Base-by-base conservation (phyloP, 2,797 vertebrate genomes). In the Florisuga fusca region DNA sequence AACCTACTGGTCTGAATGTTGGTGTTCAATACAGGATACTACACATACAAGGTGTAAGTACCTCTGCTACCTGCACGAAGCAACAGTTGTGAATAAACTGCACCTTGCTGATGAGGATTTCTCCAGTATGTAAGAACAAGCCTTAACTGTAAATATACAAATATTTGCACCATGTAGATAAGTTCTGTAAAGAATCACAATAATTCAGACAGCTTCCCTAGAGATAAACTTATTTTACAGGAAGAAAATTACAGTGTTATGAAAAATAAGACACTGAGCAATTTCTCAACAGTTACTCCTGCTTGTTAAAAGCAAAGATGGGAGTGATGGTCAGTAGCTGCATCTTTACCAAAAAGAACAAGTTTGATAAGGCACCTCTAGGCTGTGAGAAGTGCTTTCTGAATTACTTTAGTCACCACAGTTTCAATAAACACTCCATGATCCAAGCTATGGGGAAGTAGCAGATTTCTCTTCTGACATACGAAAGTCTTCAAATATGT, bases 221-320 rank as follows among this genome's bases (percentile, higher is more conserved):
- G 77, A 75, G 29, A 77, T 17, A 45, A 3, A 7, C 22, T 81
- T 50, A 45, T 75, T 63, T 59, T 43, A 50, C 16, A 38, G 59
- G 23, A 83, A 41, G 50, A 84, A 72, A 41, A 51, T 61, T 26
- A 57, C 12, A 33, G 25, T 66, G 5, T 51, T 51, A 46, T 1
- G 13, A 72, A 90, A 87, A 75, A 62, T 19, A 62, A 87, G 69
- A 51, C 22, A 84, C 1, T 27, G 29, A 73, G 57, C 54, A 46
- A 84, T 54, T 90, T 87, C 84, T 87, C 59, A 91, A 74, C 13
- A 72, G 46, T 25, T 48, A 77, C 43, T 94, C 89, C 75, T 78
- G 61, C 41, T 80, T 76, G 81, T 64, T 76, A 74, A 95, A 84
- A n/a, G 62, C 69, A 68, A 81, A 76, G 46, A 87, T 46, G 41